Evolutionary conservation across 2,113 vertebrate genomes (phyloP).

Genomic region (Boulengeromyrus knoepffleri): DNA sequence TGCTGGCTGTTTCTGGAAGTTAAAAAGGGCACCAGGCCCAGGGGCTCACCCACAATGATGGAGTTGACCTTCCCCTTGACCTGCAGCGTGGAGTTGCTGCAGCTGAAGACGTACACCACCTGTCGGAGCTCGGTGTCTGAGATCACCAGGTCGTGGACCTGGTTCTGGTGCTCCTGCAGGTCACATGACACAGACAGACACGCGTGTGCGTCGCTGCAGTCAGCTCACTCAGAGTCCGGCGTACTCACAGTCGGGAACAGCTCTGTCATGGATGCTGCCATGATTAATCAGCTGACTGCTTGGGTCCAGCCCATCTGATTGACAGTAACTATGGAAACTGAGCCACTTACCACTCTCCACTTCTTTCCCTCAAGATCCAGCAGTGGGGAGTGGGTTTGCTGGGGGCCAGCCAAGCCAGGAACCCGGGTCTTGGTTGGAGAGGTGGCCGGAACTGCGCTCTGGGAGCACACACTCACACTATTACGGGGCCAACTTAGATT

Average conservation of each 20-base stretch:
- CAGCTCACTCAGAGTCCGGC: not conserved
- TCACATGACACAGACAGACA: constrained; percentile 13
- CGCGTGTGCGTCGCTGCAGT: not conserved
- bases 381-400: constrained; percentile 64
- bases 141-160: constrained; percentile 79
- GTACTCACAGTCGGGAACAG: not conserved
- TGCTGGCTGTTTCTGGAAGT: not conserved
- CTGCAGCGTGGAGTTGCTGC: constrained; percentile 81
- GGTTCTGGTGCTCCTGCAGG: constrained; percentile 84
- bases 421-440: constrained; percentile 63
- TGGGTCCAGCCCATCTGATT: not conserved
- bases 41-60: constrained; percentile 81
- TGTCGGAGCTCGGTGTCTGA: constrained; percentile 88
- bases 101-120: constrained; percentile 88
- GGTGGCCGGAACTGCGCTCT: constrained; percentile 44
- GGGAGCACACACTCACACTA: no score
- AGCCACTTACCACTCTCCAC: constrained; percentile 85
- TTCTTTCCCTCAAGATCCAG: constrained; percentile 93
- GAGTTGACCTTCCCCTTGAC: constrained; percentile 97
- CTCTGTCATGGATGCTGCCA: not conserved
- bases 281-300: not conserved
- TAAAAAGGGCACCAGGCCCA: not conserved
- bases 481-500: no score
- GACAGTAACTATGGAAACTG: not conserved
- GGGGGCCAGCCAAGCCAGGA: constrained; percentile 43